Base-by-base conservation (phyloP, 2,888 invertebrate genomes). In the Pedicia rivosa region DNA sequence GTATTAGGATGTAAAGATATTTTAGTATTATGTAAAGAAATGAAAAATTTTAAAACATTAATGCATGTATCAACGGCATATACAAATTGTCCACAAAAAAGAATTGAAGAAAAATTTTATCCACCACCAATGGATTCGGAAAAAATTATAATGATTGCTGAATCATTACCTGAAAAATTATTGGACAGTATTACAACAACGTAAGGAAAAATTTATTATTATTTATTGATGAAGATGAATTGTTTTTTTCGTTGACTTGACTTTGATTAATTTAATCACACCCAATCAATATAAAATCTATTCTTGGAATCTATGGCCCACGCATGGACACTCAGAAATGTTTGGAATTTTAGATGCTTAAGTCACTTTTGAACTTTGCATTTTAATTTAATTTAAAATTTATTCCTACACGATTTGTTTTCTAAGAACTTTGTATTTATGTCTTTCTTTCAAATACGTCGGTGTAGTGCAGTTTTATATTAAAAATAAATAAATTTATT, bases 1-100 rank as follows among this genome's bases (percentile, higher is more conserved):
- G 73, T 84, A 1, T 62, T 70, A 30, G 77, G 76, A 17, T 74
- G 77, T 1, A 66, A 69, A 42, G 71, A 77, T 43, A 60, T 82
- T 43, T 56, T 82, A 31, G 55, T 66, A 26, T 58, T 86, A 13
- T 74, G 75, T 52, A 69, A 67, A 44, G 66, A 73, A 48, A 78
- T 84, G 68, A 45, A 47, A 19, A 41, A 51, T 38, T 47, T 55
- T 14, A 55, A 63, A 57, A 60, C 66, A 29, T 59, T 66, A 38
- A 53, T 72, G 24, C 70, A 72, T 48, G 68, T 72, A 2, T 72
- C 72, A 0, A 72, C 72, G 1, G 70, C 70, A 0, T 73, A 67
- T 41, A 64, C 69, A 2, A 65, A 72, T 45, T 72, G 71, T 39
- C 59, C 62, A 4, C 43, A 56, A 25, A 44, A 56, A 19, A 42